Base-by-base conservation (phyloP, 2,113 vertebrate species). In the Oreotrochilus melanogaster region DNA sequence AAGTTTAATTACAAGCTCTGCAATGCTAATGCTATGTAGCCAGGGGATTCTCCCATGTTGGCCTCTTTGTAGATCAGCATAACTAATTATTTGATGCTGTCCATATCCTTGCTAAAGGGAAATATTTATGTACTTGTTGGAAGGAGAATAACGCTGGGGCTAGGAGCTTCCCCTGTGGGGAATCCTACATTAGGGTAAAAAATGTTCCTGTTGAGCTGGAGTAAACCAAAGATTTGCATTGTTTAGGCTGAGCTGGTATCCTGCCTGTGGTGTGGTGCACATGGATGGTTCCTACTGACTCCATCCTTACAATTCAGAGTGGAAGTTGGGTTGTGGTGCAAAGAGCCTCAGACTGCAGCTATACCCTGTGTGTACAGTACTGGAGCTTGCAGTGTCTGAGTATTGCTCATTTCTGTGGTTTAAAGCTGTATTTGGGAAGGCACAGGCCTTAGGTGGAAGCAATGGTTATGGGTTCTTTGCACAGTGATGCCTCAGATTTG, bases 1-100 rank as follows among this genome's bases (percentile, higher is more conserved):
- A 33, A 61, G 24, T 96, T 96, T 96, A 93, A 96, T 97, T 95
- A 91, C 0, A 19, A 92, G 92, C 57, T 94, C 91, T 93, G 85
- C 78, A 56, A 43, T 5, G 8, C 74, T 83, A 95, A 75, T n/a
- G 25, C 86, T 78, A 27, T 83, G 22, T 92, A 96, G 96, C 79
- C 73, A 81, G 75, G 45, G 82, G 89, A 91, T 95, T 96, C 89
- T 94, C 28, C 16, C 19, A 28, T 75, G 62, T 60, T 78, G 48
- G 53, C 67, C 42, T 83, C 61, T 31, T 35, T 54, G 35, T 28
- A 8, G 35, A 74, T n/a, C 78, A 81, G 2, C 11, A 8, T 70
- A 70, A 95, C 48, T 53, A 65, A 82, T 70, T 94, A 72, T 84
- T 76, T 92, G 74, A 30, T 86, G 51, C 7, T 88, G 22, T 79